A percentile compares a stretch with the other conserved stretches of the same genome.
These are phyloP conservation scores for Hirtodrosophila histrioides DNA, from an alignment of 2,888 invertebrate species.

Conservation along the genomic window DNA sequence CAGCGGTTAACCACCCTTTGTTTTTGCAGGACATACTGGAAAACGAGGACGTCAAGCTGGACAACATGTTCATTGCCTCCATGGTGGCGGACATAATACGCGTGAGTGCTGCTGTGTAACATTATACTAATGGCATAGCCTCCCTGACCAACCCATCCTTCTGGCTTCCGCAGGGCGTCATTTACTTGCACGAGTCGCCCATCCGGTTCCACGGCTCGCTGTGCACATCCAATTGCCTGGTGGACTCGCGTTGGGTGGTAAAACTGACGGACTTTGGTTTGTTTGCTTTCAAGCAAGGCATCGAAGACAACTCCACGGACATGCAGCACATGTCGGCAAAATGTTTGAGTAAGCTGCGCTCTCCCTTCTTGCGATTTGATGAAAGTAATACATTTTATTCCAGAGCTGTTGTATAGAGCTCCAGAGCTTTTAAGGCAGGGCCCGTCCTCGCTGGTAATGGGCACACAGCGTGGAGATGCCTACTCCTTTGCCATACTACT, in stretches of 20 bases:
- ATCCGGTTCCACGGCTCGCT: constrained; percentile 94
- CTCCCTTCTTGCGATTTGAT: neutral
- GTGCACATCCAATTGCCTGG: constrained; percentile 95
- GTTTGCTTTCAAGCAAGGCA: constrained; percentile 91
- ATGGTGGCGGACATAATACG: constrained; percentile 96
- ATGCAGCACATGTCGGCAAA: constrained; percentile 86
- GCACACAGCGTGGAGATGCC: constrained; percentile 91
- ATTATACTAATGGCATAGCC: constrained; percentile 66
- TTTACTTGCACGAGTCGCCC: constrained; percentile 94
- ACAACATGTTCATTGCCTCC: constrained; percentile 98
- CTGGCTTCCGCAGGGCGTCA: constrained; percentile 89
- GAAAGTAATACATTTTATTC: constrained; percentile 3
- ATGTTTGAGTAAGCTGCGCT: constrained; percentile 87
- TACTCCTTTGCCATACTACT: constrained; percentile 95
- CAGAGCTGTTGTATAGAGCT: constrained; percentile 91
- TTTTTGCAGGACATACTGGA: constrained; percentile 92
- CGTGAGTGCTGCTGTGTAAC: constrained; percentile 86
- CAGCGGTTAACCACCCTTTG: constrained; percentile 9
- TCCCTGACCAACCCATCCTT: constrained; percentile 11
- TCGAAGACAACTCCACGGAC: constrained; percentile 88
- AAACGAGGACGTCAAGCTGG: constrained; percentile 97
- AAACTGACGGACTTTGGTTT: constrained; percentile 96
- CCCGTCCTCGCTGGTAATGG: constrained; percentile 84
- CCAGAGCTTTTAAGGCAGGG: constrained; percentile 90
- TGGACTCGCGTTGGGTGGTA: constrained; percentile 97